These are phyloP conservation scores for Achatina immaculata DNA, from an alignment of 1,140 invertebrate genomes.

Conservation along the genomic window DNA sequence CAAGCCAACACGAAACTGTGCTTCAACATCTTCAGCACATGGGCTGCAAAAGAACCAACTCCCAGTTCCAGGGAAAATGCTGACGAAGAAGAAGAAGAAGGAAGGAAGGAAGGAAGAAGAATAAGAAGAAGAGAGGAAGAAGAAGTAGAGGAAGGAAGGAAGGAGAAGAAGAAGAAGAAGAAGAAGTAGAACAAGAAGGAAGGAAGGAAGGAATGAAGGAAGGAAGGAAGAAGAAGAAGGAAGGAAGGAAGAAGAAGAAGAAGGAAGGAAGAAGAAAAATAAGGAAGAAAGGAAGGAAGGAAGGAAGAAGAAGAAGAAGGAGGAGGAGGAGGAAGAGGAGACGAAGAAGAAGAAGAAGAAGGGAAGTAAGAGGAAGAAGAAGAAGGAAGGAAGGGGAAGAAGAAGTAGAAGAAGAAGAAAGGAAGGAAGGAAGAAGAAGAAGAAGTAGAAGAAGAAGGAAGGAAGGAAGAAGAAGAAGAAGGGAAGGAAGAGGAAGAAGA, in stretches of 20 bases:
- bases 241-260: neutral
- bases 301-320: neutral
- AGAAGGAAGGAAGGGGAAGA: slow-evolving; percentile 7
- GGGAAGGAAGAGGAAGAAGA: neutral
- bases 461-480: neutral
- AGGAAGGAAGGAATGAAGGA: neutral
- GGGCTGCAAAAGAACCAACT: no score
- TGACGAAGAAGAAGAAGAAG: slow-evolving; percentile 7
- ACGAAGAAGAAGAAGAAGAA: no score
- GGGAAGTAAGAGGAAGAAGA: no score
- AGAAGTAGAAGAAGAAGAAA: slow-evolving; percentile 2
- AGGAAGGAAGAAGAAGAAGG: neutral
- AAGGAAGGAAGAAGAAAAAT: neutral
- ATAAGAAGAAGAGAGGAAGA: no score
- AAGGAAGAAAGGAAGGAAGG: no score
- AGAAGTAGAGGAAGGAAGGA: slow-evolving; percentile 3
- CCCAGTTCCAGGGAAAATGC: neutral
- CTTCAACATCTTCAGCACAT: no score
- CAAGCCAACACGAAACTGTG: no score
- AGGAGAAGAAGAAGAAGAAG: slow-evolving; percentile 15
- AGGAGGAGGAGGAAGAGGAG: no score
- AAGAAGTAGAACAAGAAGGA: slow-evolving; percentile 16
- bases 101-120: no score
- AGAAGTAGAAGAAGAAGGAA: neutral
- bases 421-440: neutral